phyloP scores from a whole-genome alignment of 2,888 invertebrate species.

The Schrankia costaestrigalis region DNA sequence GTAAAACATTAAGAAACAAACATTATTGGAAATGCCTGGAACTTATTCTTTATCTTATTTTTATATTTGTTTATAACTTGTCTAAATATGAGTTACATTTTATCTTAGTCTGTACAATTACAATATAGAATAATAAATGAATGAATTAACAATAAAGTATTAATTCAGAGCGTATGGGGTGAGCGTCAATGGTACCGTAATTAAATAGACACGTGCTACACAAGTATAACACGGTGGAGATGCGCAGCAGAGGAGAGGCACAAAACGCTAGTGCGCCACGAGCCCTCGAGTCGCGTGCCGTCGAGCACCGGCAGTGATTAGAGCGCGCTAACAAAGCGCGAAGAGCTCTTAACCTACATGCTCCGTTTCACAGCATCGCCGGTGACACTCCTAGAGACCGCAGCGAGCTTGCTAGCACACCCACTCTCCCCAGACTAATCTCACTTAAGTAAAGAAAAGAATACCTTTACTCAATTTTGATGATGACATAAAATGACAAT shows the following conservation, averaged over 20 bases:
- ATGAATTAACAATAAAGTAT: constrained; percentile 1
- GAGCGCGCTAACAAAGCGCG: constrained; percentile 78
- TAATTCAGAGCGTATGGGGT: constrained; percentile 2
- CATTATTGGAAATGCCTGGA: constrained; percentile 33
- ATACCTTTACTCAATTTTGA: constrained; percentile 24
- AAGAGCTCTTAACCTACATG: constrained; percentile 78
- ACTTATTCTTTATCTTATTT: constrained; percentile 30
- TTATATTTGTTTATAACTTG: constrained; percentile 26
- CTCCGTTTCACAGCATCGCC: constrained; percentile 72
- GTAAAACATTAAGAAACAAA: constrained; percentile 34
- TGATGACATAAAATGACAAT: too few relatives aligned
- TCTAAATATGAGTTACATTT: not conserved
- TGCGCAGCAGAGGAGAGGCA: constrained; percentile 59
- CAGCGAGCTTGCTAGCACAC: constrained; percentile 56
- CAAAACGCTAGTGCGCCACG: constrained; percentile 74
- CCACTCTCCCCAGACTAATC: constrained; percentile 56
- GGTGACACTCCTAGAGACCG: constrained; percentile 61
- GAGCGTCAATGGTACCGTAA: constrained; percentile 12
- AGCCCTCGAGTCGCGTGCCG: constrained; percentile 66
- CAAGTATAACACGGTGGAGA: constrained; percentile 46
- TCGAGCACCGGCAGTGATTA: constrained; percentile 76
- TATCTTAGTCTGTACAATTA: not conserved
- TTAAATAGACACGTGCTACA: constrained; percentile 43
- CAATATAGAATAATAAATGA: too few relatives aligned
- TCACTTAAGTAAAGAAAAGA: constrained; percentile 32